Evolutionary conservation across 2,888 invertebrate species (phyloP), one percentile per base, ranked within the genome.

Genomic region (Liopterus haemorrhoidalis): DNA sequence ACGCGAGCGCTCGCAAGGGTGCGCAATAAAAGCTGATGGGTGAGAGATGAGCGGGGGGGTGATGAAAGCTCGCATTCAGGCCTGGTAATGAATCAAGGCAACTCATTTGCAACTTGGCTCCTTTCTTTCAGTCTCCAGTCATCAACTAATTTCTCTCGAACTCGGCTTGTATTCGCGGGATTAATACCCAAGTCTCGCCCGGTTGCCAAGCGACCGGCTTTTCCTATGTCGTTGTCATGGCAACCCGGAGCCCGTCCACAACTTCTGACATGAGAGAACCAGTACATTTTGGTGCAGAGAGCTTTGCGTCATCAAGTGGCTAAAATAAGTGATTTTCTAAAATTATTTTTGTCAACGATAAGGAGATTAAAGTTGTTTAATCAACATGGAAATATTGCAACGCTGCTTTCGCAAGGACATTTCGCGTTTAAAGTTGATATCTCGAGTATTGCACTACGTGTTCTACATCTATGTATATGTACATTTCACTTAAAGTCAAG

Each of bases 111-210:
- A 62, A 64, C 60, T 63, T 60, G 61, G 60, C 58, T 61, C 63
- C 59, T 62, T 64, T 64, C 63, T 62, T 64, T 64, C 60, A 61
- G 59, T n/a, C 55, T 52, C 61, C 60, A 63, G 62, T 62, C 65
- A 65, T 65, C 65, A 64, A 64, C 65, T 65, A 63, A 65, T 65
- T 65, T 65, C 65, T 60, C 55, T 49, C 50, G 60, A 63, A 62
- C 60, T 61, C 60, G 56, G 52, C 57, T 58, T 61, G 60, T 60
- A n/a, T 35, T 60, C 59, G 61, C 60, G 58, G 62, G 62, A 62
- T 63, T 62, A 63, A 61, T 61, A 62, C 60, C 59, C 58, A 49
- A 51, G 53, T 52, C 55, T 52, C 52, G 56, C 54, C 54, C 49
- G 31, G 37, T 37, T 38, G 43, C 30, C 27, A 19, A 24, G 36